Evolutionary conservation across 2,888 invertebrate genomes (phyloP), one percentile per base, ranked within the genome.

Genomic region (Polydrusus cervinus): DNA sequence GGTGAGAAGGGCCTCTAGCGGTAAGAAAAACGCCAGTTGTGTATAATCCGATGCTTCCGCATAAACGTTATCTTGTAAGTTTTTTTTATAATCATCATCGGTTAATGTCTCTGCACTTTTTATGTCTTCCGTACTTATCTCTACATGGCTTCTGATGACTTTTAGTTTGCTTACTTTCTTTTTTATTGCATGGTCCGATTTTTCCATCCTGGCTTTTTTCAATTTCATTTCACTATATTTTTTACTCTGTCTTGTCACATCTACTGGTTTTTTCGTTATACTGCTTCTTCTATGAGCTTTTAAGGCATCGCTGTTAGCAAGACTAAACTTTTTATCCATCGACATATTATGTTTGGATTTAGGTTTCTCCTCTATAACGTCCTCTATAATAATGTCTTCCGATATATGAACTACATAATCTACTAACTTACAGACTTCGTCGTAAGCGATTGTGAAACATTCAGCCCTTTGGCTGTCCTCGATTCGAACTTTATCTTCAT

Each of bases 371-470:
- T 71, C 47, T n/a, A 38, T 14, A 53, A 30, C 72, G 25, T 82
- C 84, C 70, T 82, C 82, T 43, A 86, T 80, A 43, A 82, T 72
- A 1, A 83, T 78, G 16, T 85, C 84, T 81, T 83, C 76, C 18
- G 16, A 40, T 53, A 77, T 60, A 71, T 83, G 81, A 0, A 85
- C 82, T 3, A 81, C 81, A 51, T 77, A 71, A 51, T 85, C 84
- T 8, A 85, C 80, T 13, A 84, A 30, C 30, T 81, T 73, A 6
- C 76, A 77, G 0, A 85, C 25, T 53, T 83, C 71, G 13, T 81
- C 81, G 67, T 80, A 78, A 0, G 79, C 81, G 5, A 80, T 76
- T 34, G 80, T 71, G 0, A 67, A 70, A 53, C 79, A 78, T 68
- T 80, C 79, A 5, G 78, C 74, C 30, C 79, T 76, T 47, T 82